These are phyloP conservation scores for Hyles vespertilio DNA, from an alignment of 1,140 invertebrate species.

Conservation along the genomic window DNA sequence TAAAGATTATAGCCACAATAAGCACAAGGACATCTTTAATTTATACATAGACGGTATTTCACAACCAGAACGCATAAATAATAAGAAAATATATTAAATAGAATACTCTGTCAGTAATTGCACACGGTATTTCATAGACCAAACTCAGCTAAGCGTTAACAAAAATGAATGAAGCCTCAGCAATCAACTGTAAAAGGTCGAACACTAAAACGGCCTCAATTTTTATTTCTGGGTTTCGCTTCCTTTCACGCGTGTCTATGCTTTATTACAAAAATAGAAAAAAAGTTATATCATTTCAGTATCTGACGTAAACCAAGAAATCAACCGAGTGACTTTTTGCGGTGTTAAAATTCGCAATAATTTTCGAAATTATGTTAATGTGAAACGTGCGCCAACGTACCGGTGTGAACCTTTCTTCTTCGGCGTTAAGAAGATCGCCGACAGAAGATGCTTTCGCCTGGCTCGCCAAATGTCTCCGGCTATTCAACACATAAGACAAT, in stretches of 20 bases:
- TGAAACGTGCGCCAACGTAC: conserved; percentile 30
- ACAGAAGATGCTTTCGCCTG: conserved; percentile 66
- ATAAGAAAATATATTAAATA: too few relatives aligned
- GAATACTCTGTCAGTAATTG: too few relatives aligned
- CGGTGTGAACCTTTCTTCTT: conserved; percentile 59
- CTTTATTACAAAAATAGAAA: too few relatives aligned
- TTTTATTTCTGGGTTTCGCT: conserved; percentile 10
- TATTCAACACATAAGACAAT: conserved; percentile 66
- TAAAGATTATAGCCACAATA: too few relatives aligned
- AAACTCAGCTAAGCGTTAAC: conserved; percentile 8
- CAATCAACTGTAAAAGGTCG: conserved; percentile 13
- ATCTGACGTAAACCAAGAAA: not conserved
- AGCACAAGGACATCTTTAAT: too few relatives aligned
- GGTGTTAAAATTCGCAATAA: too few relatives aligned
- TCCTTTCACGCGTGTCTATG: conserved; percentile 15
- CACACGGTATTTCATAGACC: too few relatives aligned
- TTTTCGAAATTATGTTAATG: too few relatives aligned
- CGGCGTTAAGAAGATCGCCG: conserved; percentile 64
- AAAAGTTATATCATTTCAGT: not conserved
- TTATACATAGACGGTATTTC: too few relatives aligned
- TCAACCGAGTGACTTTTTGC: too few relatives aligned
- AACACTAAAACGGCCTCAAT: conserved; percentile 15
- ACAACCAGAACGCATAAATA: too few relatives aligned
- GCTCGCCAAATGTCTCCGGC: conserved; percentile 50
- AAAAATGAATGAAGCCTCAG: conserved; percentile 8